Conservation (phyloP, 2,888 invertebrate species). For the Caenorhabditis sp. region DNA sequence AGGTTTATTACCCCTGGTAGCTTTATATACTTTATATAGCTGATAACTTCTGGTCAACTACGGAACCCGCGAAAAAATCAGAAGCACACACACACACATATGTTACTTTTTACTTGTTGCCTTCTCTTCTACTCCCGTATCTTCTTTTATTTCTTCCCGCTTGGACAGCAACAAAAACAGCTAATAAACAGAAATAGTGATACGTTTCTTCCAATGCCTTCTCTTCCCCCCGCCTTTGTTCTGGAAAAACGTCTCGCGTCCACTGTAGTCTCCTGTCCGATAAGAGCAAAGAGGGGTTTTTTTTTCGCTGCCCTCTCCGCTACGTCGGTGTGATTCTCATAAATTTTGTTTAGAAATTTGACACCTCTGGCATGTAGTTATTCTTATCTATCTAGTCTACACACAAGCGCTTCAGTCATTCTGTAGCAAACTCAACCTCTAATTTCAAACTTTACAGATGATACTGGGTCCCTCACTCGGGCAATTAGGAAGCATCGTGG, state of each 20-base stretch:
- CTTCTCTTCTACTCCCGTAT: constrained; percentile 5
- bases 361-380: constrained; percentile 1
- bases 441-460: constrained; percentile 60
- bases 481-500: constrained; percentile 50
- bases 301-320: background rate
- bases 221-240: background rate
- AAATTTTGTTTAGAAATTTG: constrained; percentile 44
- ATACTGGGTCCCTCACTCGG: constrained; percentile 62
- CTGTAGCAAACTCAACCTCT: too few relatives aligned
- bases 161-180: constrained; percentile 28
- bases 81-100: constrained; percentile 20
- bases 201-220: constrained; percentile 44
- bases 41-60: background rate
- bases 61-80: background rate
- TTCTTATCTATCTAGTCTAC: too few relatives aligned
- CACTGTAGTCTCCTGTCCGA: constrained; percentile 22
- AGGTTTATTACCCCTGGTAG: too few relatives aligned
- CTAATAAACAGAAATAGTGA: constrained; percentile 47
- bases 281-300: constrained; percentile 1
- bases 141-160: constrained; percentile 14
- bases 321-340: constrained; percentile 31
- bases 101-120: constrained; percentile 24
- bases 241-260: constrained; percentile 22
- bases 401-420: too few relatives aligned
- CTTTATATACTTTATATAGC: too few relatives aligned